These are phyloP conservation scores for Nymphalis c-album DNA, from an alignment of 2,888 invertebrate genomes.

Conservation along the genomic window DNA sequence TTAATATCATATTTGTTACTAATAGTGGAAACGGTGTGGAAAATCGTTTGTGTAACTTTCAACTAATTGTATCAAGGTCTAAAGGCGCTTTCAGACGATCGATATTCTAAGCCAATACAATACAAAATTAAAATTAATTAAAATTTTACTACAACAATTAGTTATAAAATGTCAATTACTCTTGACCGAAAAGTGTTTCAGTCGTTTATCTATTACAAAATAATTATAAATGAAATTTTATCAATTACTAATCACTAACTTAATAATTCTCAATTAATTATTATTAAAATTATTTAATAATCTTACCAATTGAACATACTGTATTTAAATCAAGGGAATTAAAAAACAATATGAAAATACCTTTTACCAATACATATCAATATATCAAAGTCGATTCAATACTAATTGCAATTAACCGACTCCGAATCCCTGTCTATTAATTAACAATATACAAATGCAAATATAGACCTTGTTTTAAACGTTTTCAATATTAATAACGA, in stretches of 20 bases:
- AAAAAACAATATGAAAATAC: conserved; percentile 20
- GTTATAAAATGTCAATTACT: background rate
- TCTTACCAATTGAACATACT: too few species aligned
- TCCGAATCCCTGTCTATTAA: conserved; percentile 45
- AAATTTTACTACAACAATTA: background rate
- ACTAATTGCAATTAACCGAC: conserved; percentile 54
- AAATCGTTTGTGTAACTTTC: conserved; percentile 53
- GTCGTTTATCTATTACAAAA: background rate
- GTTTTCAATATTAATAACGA: conserved; percentile 29
- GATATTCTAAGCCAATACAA: background rate
- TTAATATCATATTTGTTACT: too few species aligned
- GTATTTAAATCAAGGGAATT: too few species aligned
- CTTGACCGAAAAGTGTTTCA: background rate
- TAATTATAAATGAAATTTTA: background rate
- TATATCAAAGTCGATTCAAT: conserved; percentile 40
- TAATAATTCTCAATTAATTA: too few species aligned
- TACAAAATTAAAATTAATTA: background rate
- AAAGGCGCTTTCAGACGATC: conserved; percentile 22
- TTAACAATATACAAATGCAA: conserved; percentile 32
- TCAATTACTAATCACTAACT: too few species aligned
- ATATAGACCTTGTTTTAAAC: conserved; percentile 39
- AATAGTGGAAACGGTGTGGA: conserved; percentile 52
- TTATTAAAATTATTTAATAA: too few species aligned
- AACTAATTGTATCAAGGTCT: conserved; percentile 56
- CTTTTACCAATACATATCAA: conserved; percentile 22